Base-by-base conservation (phyloP, 1,140 invertebrate genomes). In the Belonocnema kinseyi region DNA sequence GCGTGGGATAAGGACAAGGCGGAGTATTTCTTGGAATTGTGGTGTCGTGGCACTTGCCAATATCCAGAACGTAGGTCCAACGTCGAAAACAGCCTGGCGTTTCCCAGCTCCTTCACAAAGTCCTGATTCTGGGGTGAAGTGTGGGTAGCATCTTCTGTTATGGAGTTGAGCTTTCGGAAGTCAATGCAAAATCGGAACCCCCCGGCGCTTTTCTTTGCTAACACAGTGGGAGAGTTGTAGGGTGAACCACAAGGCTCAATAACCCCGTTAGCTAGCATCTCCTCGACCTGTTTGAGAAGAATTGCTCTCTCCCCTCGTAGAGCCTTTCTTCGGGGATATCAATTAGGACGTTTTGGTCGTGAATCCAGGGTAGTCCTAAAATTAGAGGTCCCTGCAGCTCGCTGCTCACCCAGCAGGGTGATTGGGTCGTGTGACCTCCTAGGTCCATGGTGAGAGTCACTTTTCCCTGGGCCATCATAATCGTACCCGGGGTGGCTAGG, bases 161-260 rank as follows among this genome's bases (percentile, higher is more conserved):
- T 33, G 4, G 16, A n/a, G 16, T 83, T 83, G 1, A 80, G 16
- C 12, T 54, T 53, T 0, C 74, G 50, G 26, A 76, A 81, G 66
- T 82, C 78, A 0, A 82, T 52, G 26, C 80, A 82, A 16, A 82
- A 78, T n/a, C 78, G n/a, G 1, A 13, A 50, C 11, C 3, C 1
- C 3, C 26, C 26, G 3, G 1, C 26, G 1, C 3, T 26, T 26
- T 26, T 26, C 26, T 26, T 50, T 0, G 50, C 53, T n/a, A 83
- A 3, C 0, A 77, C 76, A 3, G 80, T 78, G 0, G 79, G 79
- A 0, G 77, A 79, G 14, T 72, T 74, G 17, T 81, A 81, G 2
- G 51, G 16, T 0, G 76, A 83, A 0, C 19, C 12, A 12, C 26
- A 11, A 0, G 79, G 70, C 52, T 81, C 79, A 2, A 26, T 77